Evolutionary conservation across 1,140 invertebrate species (phyloP).

Genomic region (Drosophila sulfurigaster): DNA sequence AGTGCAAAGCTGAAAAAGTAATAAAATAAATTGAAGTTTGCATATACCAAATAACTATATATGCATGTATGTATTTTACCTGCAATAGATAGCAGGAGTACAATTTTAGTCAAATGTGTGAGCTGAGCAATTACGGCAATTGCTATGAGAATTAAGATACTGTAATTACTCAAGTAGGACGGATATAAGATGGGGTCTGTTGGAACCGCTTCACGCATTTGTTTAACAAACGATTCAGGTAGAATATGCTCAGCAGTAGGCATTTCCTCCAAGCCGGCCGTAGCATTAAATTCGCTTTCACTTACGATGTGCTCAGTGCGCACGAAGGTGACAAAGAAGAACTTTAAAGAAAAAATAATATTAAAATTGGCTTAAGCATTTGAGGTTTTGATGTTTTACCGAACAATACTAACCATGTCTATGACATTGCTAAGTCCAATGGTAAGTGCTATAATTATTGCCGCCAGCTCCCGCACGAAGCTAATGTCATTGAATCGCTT

Average conservation of each 20-base stretch:
- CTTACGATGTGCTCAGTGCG: constrained; percentile 80
- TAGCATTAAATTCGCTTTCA: constrained; percentile 79
- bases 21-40: not conserved
- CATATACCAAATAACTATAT: not conserved
- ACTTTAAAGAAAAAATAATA: constrained; percentile 53
- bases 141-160: constrained; percentile 89
- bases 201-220: constrained; percentile 75
- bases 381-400: not conserved
- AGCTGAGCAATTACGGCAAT: constrained; percentile 91
- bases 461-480: constrained; percentile 86
- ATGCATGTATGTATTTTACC: constrained; percentile 41
- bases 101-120: constrained; percentile 89
- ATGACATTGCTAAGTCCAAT: constrained; percentile 87
- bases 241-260: constrained; percentile 67
- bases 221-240: constrained; percentile 72
- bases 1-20: constrained; percentile 85
- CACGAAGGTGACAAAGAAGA: constrained; percentile 77
- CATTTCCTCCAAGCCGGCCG: constrained; percentile 51
- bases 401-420: constrained; percentile 86
- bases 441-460: constrained; percentile 86
- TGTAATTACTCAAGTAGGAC: constrained; percentile 90
- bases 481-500: constrained; percentile 86
- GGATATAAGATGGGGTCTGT: constrained; percentile 87
- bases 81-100: constrained; percentile 88
- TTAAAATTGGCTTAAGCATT: constrained; percentile 13